A percentile compares a stretch with the other conserved stretches of the same genome.
Evolutionary conservation across 2,113 vertebrate genomes (phyloP).

Genomic region (Odobenus rosmarus): DNA sequence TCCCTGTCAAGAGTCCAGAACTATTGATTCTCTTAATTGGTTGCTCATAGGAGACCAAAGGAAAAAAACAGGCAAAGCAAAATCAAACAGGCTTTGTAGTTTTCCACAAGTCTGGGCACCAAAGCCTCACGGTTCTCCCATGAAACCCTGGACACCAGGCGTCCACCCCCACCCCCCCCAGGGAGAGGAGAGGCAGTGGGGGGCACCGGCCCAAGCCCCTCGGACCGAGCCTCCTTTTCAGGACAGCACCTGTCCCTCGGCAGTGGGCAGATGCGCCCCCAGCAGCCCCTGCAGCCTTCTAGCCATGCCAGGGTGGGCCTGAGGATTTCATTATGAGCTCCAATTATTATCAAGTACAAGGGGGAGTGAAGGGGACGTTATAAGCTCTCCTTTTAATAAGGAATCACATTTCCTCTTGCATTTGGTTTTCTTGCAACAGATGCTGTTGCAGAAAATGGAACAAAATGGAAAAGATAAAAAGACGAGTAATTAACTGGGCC

Average conservation of each 20-base stretch:
- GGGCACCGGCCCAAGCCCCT: neutral
- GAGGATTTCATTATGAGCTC: conserved; percentile 79
- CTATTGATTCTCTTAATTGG: neutral
- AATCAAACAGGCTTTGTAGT: neutral
- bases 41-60: neutral
- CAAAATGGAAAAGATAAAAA: conserved; percentile 64
- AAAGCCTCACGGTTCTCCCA: neutral
- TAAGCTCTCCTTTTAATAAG: conserved; percentile 73
- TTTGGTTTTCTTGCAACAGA: conserved; percentile 61
- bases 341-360: conserved; percentile 79
- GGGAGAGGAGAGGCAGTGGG: neutral
- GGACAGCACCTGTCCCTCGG: conserved; percentile 68
- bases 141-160: neutral
- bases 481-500: neutral
- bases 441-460: conserved; percentile 70
- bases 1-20: neutral
- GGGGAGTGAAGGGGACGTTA: conserved; percentile 30
- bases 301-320: conserved; percentile 60
- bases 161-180: no score
- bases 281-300: conserved; percentile 59
- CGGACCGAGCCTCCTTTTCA: neutral
- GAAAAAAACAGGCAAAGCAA: neutral
- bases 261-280: conserved; percentile 72
- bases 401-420: conserved; percentile 65
- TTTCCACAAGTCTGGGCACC: neutral